Evolutionary conservation across 2,888 invertebrate species (phyloP).

Genomic region (Eubasilissa splendida): DNA sequence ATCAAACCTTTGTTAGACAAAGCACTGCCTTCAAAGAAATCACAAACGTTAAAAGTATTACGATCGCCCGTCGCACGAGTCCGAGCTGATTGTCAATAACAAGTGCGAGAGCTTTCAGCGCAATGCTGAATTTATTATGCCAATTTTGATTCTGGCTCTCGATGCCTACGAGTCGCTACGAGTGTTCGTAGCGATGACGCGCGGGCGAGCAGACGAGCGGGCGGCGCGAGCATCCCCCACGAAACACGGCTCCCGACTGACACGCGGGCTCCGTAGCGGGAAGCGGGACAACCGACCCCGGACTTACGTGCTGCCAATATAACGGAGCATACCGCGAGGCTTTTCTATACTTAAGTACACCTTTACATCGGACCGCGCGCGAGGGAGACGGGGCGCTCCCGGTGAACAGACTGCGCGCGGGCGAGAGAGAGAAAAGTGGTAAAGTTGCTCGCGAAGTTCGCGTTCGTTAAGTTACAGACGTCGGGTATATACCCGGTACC

Average conservation of each 20-base stretch:
- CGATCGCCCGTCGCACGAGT: not conserved
- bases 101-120: not conserved
- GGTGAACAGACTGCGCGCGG: slow-evolving; percentile 32
- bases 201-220: slow-evolving; percentile 4
- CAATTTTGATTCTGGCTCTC: not conserved
- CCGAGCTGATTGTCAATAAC: not conserved
- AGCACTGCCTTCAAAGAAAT: slow-evolving; percentile 24
- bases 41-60: slow-evolving; percentile 18
- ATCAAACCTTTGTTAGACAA: slow-evolving; percentile 36
- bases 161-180: not conserved
- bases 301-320: slow-evolving; percentile 46
- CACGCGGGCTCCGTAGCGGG: slow-evolving; percentile 34
- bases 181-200: slow-evolving; percentile 11
- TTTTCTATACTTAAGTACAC: slow-evolving; percentile 29
- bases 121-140: slow-evolving; percentile 10
- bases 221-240: slow-evolving; percentile 45
- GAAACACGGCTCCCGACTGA: slow-evolving; percentile 52
- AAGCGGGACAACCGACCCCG: slow-evolving; percentile 33
- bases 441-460: slow-evolving; percentile 47
- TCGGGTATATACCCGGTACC: slow-evolving; percentile 42
- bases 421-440: slow-evolving; percentile 41
- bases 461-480: slow-evolving; percentile 27
- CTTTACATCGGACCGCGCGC: slow-evolving; percentile 41
- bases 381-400: slow-evolving; percentile 35
- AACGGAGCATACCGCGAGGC: slow-evolving; percentile 26